Base-by-base conservation (phyloP, 2,113 vertebrate species). In the Silurus meridionalis region DNA sequence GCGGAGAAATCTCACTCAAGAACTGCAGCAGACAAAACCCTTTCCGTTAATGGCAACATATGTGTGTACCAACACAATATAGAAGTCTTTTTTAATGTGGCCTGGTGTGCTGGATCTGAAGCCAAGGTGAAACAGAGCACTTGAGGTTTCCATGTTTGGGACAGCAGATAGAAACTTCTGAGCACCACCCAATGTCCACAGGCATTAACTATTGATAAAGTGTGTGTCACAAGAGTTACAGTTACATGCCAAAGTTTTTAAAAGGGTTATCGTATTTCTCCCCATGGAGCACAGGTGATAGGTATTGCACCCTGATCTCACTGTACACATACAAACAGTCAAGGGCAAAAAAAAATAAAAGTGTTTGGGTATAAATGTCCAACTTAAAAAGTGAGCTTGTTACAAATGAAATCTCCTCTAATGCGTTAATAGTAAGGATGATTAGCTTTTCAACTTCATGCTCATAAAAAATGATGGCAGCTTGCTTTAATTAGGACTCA, bases 141-240 rank as follows among this genome's bases (percentile, higher is more conserved):
- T 80, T 84, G 60, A 72, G 91, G 89, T 94, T 94, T 95, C 94
- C 92, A 92, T 92, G 77, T 71, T 67, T 46, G 67, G 66, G 87
- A 89, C 87, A 92, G 50, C 88, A 89, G 91, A 91, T 87, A 94
- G 94, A 94, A 93, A 94, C 93, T 93, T 94, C 92, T 93, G 93
- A 93, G 92, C 94, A 93, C 92, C 90, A 92, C 91, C 94, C 93
- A 86, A 93, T 92, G 93, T 94, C 93, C 92, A 92, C 93, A 88
- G 58, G 63, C 92, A 95, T 95, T 92, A 95, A 95, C 90, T 94
- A 95, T 95, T 95, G 91, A 95, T 95, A 90, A 90, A 90, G 91
- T 92, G 91, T 93, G 95, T 94, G 94, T 94, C 94, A 95, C 93
- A 93, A 88, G 89, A 94, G 94, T 94, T 95, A 95, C 94, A 93